Base-by-base conservation (phyloP, 1,140 invertebrate species). In the Achroia grisella region DNA sequence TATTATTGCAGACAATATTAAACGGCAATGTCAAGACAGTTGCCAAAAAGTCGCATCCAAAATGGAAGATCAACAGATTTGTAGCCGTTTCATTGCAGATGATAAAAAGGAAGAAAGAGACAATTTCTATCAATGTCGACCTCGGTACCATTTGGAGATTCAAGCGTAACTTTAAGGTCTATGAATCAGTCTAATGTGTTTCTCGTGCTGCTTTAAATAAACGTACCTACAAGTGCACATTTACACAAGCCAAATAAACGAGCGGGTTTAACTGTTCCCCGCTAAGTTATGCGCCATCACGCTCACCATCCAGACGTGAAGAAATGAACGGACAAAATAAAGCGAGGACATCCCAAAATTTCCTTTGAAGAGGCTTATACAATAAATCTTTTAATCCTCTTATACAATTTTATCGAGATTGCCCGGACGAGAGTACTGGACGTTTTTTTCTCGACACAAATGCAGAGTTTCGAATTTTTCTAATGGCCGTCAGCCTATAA, bases 351-450 rank as follows among this genome's bases (percentile, higher is more conserved):
- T 59, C 68, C 69, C 53, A 74, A 82, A 78, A 71, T 75, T 75
- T 72, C 63, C 75, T 77, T 74, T 73, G 66, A 74, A 73, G 60
- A 76, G 71, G 68, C 75, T 78, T 78, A 71, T 72, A 73, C 64
- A 62, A 74, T 75, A 80, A 80, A 83, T 79, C 79, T 72, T 72
- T 76, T 83, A 79, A 80, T 80, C 76, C 68, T 76, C 71, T 76
- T 77, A 76, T 65, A 72, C 67, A 78, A 83, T 83, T 83, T 78
- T 71, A 80, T 78, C 78, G 71, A 71, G 74, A 81, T 81, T 68
- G 73, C 59, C 64, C 46, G 63, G 42, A 60, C 62, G 46, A 59
- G 57, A 56, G 34, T 55, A 17, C 30, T 40, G 37, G 44, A 63
- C 50, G 44, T 60, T 69, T 67, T 44, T 44, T 44, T 28, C 34